Base-by-base conservation (phyloP, 2,797 vertebrate species). In the Myotis planiceps region DNA sequence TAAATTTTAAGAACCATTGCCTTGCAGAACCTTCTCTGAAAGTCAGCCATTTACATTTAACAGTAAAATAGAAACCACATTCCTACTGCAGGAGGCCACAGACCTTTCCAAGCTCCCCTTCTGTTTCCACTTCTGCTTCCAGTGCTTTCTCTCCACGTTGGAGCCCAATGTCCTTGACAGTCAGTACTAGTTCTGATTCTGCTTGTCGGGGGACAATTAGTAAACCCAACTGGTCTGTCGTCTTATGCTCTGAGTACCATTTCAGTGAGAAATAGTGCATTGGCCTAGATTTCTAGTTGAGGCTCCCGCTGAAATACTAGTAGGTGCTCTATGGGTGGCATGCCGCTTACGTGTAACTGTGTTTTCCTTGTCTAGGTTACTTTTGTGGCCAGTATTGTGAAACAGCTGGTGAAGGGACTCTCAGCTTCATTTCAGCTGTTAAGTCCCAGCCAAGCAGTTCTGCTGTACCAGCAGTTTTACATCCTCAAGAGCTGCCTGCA, bases 401-500 rank as follows among this genome's bases (percentile, higher is more conserved):
- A 98, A 92, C 98, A 97, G 95, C 96, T 99, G 92, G 98, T 98
- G 19, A 96, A 97, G 97, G 98, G 96, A 5, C 93, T 99, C 90
- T 98, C 98, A 0, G 97, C 95, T 45, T 94, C 90, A 0, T 86
- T 93, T 63, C 95, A 90, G 6, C 92, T 96, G 27, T 96, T 98
- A 74, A 98, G 98, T 68, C 98, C 99, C 0, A 86, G 83, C 76
- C 98, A 98, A 93, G 97, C 98, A 0, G 98, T 99, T 21, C 98
- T 99, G 81, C 78, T 99, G 76, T 99, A 98, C 98, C 99, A 99
- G 98, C 99, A 98, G 74, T 98, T 99, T 96, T 97, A 96, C 91
- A 97, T 99, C 94, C 98, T 99, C 95, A 98, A 98, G 97, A 98
- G 97, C 96, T 99, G 98, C 90, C 98, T 99, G 94, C 98, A 98